phyloP scores from a whole-genome alignment of 2,888 invertebrate genomes.

The Dryococelus australis region DNA sequence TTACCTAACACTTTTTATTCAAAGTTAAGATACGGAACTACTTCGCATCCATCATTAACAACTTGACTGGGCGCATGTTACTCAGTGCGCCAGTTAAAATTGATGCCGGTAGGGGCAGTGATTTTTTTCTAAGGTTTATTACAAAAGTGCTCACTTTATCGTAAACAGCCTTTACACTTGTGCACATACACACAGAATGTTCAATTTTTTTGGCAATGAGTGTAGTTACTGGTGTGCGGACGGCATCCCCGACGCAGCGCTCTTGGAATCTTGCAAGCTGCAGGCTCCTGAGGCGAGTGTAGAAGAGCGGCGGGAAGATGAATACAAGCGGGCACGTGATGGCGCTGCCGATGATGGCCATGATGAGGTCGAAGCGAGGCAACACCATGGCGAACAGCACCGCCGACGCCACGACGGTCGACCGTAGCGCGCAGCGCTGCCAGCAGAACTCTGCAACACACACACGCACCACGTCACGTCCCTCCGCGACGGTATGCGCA shows the following conservation, averaged over 20 bases:
- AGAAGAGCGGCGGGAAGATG: conserved; percentile 83
- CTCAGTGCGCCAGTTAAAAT: no score
- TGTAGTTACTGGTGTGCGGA: not conserved
- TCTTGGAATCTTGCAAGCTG: conserved; percentile 5
- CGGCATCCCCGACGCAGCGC: conserved; percentile 19
- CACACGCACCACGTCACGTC: not conserved
- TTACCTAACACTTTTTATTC: no score
- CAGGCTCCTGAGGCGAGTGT: conserved; percentile 71
- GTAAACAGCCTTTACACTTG: no score
- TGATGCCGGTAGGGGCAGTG: no score
- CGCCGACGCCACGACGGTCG: conserved; percentile 72
- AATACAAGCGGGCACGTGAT: conserved; percentile 85
- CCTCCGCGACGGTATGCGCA: no score
- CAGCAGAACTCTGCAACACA: conserved; percentile 72
- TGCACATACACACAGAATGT: no score
- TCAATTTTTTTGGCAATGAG: no score
- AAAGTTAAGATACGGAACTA: no score
- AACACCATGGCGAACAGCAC: conserved; percentile 82
- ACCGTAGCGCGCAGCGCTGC: conserved; percentile 75
- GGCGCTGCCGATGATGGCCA: conserved; percentile 86
- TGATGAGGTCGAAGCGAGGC: conserved; percentile 85
- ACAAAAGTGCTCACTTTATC: no score
- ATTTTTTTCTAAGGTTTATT: no score
- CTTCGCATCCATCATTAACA: no score
- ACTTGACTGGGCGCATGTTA: no score